Percentiles rank a stretch among this genome's conserved stretches.
Conservation (phyloP, 2,797 vertebrate genomes). For the Varecia variegata region DNA sequence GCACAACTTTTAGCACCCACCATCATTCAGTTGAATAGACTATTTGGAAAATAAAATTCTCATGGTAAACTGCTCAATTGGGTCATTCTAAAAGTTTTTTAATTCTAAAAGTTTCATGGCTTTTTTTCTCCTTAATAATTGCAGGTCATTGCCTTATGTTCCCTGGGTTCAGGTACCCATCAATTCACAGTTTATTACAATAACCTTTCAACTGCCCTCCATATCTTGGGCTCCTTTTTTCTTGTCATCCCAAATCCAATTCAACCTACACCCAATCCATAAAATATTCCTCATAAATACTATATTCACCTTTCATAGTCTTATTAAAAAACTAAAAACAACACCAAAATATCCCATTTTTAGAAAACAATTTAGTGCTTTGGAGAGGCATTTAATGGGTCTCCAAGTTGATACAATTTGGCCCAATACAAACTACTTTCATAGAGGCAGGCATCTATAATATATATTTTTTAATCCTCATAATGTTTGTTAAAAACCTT, state of each 20-base stretch:
- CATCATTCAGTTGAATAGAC: slow-evolving; percentile 46
- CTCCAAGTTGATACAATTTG: background rate
- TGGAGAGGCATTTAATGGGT: background rate
- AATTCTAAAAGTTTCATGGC: slow-evolving; percentile 46
- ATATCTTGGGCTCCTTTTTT: background rate
- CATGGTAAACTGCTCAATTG: slow-evolving; percentile 44
- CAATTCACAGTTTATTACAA: background rate
- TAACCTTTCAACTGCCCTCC: background rate
- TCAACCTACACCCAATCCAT: background rate
- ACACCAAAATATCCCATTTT: background rate
- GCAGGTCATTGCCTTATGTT: background rate
- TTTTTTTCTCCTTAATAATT: slow-evolving; percentile 41
- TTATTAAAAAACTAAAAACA: background rate
- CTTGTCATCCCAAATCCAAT: background rate
- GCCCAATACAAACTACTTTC: background rate
- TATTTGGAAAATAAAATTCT: slow-evolving; percentile 58
- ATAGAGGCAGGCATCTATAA: background rate
- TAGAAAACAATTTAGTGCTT: background rate
- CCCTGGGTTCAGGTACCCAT: background rate
- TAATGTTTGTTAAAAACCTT: background rate
- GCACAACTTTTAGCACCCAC: slow-evolving; percentile 19
- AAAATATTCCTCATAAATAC: background rate
- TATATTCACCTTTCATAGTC: background rate
- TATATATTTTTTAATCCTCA: background rate
- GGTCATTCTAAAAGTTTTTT: slow-evolving; percentile 35